Conservation (phyloP, 2,113 vertebrate genomes). For the Brachypteracias leptosomus region DNA sequence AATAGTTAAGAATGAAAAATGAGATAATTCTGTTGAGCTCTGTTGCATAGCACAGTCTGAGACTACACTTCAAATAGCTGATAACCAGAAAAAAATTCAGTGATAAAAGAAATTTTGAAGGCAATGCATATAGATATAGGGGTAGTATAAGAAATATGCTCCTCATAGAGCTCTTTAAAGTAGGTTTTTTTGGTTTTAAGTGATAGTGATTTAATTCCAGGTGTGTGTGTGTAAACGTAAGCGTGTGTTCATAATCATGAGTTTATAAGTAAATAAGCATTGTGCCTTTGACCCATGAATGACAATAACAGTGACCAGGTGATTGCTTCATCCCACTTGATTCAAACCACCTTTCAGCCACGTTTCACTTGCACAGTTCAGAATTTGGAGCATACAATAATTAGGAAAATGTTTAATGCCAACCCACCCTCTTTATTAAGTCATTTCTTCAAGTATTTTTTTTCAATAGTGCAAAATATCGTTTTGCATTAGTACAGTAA, state of each 20-base stretch:
- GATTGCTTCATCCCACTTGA: not conserved
- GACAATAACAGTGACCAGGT: not conserved
- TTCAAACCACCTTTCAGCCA: not conserved
- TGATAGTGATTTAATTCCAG: not conserved
- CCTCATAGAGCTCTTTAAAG: not conserved
- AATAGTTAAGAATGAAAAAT: not conserved
- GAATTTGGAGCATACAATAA: conserved; percentile 12
- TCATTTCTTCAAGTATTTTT: conserved; percentile 51
- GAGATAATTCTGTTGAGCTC: not conserved
- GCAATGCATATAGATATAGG: not conserved
- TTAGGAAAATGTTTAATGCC: conserved; percentile 39
- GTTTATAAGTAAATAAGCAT: not conserved
- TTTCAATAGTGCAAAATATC: conserved; percentile 57
- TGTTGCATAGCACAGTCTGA: not conserved
- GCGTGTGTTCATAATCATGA: not conserved
- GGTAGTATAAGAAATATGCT: not conserved
- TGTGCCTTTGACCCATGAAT: not conserved
- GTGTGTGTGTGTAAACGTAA: not conserved
- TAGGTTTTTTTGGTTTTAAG: not conserved
- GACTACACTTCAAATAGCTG: not conserved
- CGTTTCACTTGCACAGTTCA: not conserved
- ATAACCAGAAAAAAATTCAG: not conserved
- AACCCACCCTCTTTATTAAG: conserved; percentile 62
- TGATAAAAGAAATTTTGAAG: not conserved
- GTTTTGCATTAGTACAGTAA: conserved; percentile 40